phyloP scores from a whole-genome alignment of 23 tunicate genomes.

The Corella eumyota region DNA sequence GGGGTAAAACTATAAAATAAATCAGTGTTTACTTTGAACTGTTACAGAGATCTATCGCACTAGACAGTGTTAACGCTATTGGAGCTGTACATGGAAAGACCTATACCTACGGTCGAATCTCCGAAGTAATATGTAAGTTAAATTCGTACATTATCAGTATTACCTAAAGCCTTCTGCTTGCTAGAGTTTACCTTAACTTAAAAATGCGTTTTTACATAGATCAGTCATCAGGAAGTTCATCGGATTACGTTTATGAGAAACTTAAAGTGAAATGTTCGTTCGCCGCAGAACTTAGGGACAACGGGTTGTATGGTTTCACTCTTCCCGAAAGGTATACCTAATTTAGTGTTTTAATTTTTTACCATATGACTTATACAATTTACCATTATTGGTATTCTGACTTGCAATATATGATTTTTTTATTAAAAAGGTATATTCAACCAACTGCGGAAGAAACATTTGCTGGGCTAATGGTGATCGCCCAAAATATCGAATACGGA shows the following conservation, averaged over 20 bases:
- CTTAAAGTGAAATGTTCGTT: constrained; percentile 43
- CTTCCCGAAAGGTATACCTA: constrained; percentile 58
- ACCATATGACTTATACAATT: no score
- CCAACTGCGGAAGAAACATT: constrained; percentile 65
- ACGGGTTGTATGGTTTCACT: constrained; percentile 42
- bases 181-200: no score
- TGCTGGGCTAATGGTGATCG: constrained; percentile 70
- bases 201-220: constrained; percentile 27
- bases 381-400: no score
- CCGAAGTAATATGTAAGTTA: constrained; percentile 57
- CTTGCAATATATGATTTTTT: no score
- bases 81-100: constrained; percentile 17
- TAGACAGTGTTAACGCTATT: constrained; percentile 56
- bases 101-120: constrained; percentile 35
- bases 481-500: no score
- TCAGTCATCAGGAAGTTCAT: constrained; percentile 49
- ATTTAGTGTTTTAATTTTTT: no score
- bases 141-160: no score
- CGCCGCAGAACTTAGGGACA: constrained; percentile 61
- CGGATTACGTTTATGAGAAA: constrained; percentile 47
- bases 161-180: no score
- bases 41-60: no score
- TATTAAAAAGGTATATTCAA: constrained; percentile 3
- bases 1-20: no score
- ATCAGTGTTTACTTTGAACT: no score